phyloP scores from a whole-genome alignment of 1,140 invertebrate genomes.

The Drosophila malerkotliana region DNA sequence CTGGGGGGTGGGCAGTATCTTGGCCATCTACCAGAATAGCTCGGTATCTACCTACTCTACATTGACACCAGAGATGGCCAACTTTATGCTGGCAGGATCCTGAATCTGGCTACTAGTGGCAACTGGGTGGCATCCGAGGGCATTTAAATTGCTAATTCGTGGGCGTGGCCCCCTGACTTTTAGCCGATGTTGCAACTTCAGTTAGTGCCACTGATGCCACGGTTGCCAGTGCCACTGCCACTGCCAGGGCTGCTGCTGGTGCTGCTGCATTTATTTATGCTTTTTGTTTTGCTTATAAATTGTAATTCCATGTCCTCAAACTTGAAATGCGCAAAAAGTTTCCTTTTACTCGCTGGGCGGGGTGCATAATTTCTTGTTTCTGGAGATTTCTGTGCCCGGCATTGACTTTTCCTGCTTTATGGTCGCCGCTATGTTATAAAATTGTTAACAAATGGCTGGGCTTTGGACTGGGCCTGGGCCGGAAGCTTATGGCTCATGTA shows the following conservation, averaged over 20 bases:
- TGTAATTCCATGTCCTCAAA: conserved; percentile 51
- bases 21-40: conserved; percentile 8
- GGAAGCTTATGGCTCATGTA: conserved; percentile 33
- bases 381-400: conserved; percentile 16
- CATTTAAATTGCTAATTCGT: conserved; percentile 59
- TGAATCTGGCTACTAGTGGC: background rate
- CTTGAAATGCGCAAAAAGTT: conserved; percentile 52
- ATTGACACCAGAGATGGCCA: background rate
- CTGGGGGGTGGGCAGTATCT: conserved; percentile 16
- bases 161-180: conserved; percentile 41
- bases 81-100: conserved; percentile 10
- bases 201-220: background rate
- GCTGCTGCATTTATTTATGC: conserved; percentile 57
- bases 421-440: conserved; percentile 34
- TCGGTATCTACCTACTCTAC: background rate
- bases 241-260: background rate
- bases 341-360: conserved; percentile 29
- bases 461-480: conserved; percentile 4
- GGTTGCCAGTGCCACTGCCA: background rate
- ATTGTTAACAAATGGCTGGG: conserved; percentile 41
- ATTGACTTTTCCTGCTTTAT: conserved; percentile 34
- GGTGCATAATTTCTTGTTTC: conserved; percentile 40
- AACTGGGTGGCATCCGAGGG: conserved; percentile 27
- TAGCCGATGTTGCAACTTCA: conserved; percentile 16
- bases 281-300: conserved; percentile 57